Conservation (phyloP, 2,797 vertebrate genomes). For the Melanotaenia boesemani region DNA sequence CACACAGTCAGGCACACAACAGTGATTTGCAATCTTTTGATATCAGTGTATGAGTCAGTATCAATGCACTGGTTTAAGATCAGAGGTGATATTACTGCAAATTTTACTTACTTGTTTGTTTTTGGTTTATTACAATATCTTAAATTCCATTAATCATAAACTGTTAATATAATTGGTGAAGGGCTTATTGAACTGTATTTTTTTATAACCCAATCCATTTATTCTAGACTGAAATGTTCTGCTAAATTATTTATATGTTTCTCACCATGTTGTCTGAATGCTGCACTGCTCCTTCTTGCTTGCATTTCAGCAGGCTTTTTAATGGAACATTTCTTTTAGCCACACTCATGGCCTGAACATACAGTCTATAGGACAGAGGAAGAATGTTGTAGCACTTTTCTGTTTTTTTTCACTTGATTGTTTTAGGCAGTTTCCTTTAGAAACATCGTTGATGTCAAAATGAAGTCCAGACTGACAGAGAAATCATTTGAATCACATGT, state of each 20-base stretch:
- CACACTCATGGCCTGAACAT: neutral
- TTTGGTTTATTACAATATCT: constrained; percentile 28
- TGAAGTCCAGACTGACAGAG: neutral
- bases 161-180: constrained; percentile 36
- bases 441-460: neutral
- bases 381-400: neutral
- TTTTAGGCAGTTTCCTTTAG: constrained; percentile 4
- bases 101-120: constrained; percentile 26
- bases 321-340: neutral
- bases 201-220: constrained; percentile 45
- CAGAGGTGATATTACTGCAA: constrained; percentile 9
- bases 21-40: neutral
- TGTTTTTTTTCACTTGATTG: neutral
- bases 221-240: constrained; percentile 36
- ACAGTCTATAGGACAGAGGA: neutral
- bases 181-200: constrained; percentile 44
- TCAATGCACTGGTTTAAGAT: constrained; percentile 5
- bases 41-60: neutral
- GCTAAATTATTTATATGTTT: constrained; percentile 62
- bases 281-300: constrained; percentile 4
- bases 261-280: constrained; percentile 31
- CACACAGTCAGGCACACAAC: constrained; percentile 6
- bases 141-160: constrained; percentile 45
- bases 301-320: constrained; percentile 24
- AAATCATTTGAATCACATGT: neutral